Conservation (phyloP, 1,140 invertebrate genomes). For the Nilaparvata lugens region DNA sequence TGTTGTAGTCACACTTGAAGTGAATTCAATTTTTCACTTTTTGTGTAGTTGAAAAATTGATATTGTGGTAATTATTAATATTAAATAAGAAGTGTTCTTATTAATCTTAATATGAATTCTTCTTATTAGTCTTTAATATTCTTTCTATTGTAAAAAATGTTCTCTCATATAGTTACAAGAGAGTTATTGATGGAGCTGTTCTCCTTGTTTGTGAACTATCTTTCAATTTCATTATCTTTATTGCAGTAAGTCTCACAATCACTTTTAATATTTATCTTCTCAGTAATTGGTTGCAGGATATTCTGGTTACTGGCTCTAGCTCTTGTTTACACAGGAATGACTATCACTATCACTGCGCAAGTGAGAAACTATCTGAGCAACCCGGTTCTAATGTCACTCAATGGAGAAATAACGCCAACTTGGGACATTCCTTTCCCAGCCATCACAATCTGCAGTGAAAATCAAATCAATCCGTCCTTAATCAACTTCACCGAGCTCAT, state of each 20-base stretch:
- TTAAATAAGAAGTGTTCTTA: no score
- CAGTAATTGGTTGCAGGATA: slow-evolving; percentile 1
- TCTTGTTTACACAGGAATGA: background rate
- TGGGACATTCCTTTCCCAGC: slow-evolving; percentile 24
- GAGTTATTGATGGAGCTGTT: no score
- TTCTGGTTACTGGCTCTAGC: slow-evolving; percentile 9
- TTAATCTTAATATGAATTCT: no score
- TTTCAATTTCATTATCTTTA: background rate
- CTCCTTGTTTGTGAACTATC: background rate
- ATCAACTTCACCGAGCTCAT: background rate
- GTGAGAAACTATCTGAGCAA: background rate
- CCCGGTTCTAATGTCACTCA: slow-evolving; percentile 8
- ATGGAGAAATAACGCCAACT: background rate
- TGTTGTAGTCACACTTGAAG: no score
- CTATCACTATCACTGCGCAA: slow-evolving; percentile 1
- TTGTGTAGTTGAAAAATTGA: no score
- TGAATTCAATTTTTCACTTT: no score
- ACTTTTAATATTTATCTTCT: background rate
- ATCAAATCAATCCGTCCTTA: slow-evolving; percentile 1
- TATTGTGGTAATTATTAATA: no score
- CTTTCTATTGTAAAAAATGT: no score
- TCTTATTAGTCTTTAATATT: no score
- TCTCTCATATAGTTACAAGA: no score
- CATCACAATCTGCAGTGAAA: slow-evolving; percentile 24
- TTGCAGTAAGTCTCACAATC: background rate